These are phyloP conservation scores for Lutjanus argentimaculatus DNA, from an alignment of 2,797 vertebrate species.

Conservation along the genomic window DNA sequence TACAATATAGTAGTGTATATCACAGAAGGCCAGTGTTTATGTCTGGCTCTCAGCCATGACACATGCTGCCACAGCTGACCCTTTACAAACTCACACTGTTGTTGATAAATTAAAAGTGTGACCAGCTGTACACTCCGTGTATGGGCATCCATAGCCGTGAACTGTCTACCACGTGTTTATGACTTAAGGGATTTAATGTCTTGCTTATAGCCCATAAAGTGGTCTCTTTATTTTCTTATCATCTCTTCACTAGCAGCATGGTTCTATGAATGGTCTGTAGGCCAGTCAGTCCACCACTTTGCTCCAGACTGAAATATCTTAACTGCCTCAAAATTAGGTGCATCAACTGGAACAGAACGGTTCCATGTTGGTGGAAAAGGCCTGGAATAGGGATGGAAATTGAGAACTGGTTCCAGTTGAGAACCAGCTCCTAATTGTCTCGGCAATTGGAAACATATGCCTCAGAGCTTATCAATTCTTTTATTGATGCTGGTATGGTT, in stretches of 20 bases:
- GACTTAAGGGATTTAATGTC: background rate
- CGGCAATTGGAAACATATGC: too few relatives aligned
- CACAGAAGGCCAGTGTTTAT: constrained; percentile 18
- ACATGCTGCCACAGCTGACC: constrained; percentile 39
- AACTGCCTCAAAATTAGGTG: background rate
- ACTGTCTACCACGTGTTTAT: background rate
- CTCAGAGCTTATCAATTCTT: too few relatives aligned
- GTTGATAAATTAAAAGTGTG: constrained; percentile 9
- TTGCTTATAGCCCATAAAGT: background rate
- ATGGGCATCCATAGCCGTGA: background rate
- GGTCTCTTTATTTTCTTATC: background rate
- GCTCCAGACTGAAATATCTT: background rate
- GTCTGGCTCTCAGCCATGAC: constrained; percentile 30
- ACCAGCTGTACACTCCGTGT: constrained; percentile 7
- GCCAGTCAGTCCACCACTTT: background rate
- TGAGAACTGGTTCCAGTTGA: too few relatives aligned
- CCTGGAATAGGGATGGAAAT: too few relatives aligned
- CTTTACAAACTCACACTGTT: constrained; percentile 19
- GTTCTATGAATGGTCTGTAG: background rate
- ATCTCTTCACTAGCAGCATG: background rate
- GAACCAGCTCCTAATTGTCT: too few relatives aligned
- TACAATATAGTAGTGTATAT: background rate
- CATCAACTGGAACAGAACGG: too few relatives aligned
- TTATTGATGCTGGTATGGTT: too few relatives aligned
- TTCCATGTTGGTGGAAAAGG: too few relatives aligned